Evolutionary conservation across 2,888 invertebrate species (phyloP).

Genomic region (Caenorhabditis sp.): DNA sequence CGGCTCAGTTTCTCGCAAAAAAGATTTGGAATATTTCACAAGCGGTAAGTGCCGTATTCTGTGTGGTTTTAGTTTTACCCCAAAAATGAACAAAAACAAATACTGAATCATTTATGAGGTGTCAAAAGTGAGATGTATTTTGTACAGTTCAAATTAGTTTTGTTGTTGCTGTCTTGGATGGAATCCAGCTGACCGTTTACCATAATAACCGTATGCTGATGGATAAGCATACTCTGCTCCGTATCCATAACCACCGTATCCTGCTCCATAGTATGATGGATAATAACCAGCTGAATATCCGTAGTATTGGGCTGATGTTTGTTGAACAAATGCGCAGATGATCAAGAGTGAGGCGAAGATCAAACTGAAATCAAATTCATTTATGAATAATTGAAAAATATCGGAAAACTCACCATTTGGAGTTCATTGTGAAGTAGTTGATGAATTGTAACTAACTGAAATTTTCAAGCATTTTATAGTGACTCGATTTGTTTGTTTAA

Average conservation of each 20-base stretch:
- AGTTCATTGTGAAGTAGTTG: neutral
- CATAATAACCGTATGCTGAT: constrained; percentile 36
- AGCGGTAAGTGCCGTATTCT: too few relatives aligned
- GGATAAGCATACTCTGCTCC: constrained; percentile 17
- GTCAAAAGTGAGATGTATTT: too few relatives aligned
- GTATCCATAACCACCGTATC: neutral
- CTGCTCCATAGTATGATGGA: neutral
- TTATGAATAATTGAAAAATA: neutral
- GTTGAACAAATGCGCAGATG: neutral
- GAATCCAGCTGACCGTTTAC: constrained; percentile 41
- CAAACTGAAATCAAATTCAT: neutral
- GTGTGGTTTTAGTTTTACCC: too few relatives aligned
- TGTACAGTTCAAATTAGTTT: too few relatives aligned
- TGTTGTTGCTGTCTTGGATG: constrained; percentile 7
- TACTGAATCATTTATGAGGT: too few relatives aligned
- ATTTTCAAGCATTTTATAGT: too few relatives aligned
- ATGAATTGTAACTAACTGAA: too few relatives aligned
- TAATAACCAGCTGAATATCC: neutral
- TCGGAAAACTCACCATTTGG: neutral
- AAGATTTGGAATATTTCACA: too few relatives aligned
- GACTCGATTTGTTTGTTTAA: too few relatives aligned
- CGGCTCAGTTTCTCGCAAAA: too few relatives aligned
- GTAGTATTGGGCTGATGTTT: neutral
- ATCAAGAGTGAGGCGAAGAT: neutral
- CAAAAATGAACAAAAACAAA: too few relatives aligned